These are phyloP conservation scores for Lethenteron camtschaticum DNA, from an alignment of 2,113 vertebrate species.

Conservation along the genomic window DNA sequence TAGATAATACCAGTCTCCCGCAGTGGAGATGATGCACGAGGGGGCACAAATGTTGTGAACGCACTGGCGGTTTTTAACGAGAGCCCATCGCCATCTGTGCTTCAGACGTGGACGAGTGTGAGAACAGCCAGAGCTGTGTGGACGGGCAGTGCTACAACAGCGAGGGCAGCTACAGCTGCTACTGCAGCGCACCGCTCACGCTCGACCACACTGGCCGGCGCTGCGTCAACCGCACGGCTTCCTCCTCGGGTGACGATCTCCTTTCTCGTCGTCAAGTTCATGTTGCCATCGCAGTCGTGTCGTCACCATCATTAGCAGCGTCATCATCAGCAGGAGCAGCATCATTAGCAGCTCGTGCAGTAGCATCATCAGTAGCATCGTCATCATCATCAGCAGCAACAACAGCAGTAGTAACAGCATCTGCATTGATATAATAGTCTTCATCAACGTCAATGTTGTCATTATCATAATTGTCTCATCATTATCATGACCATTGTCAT, in stretches of 20 bases:
- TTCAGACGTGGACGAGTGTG: conserved; percentile 77
- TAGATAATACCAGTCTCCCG: no score
- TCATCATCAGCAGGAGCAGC: not conserved
- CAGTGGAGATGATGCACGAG: no score
- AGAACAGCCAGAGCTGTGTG: conserved; percentile 40
- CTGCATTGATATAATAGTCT: no score
- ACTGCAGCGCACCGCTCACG: conserved; percentile 46
- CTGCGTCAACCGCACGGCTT: conserved; percentile 40
- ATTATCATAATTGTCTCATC: not conserved
- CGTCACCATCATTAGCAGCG: not conserved
- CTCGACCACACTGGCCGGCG: conserved; percentile 42
- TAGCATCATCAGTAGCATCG: not conserved
- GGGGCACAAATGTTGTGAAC: no score
- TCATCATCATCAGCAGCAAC: not conserved
- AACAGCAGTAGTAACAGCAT: no score
- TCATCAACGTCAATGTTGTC: not conserved
- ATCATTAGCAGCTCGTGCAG: not conserved
- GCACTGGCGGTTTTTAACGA: no score
- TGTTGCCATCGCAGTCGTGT: not conserved
- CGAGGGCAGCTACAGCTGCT: conserved; percentile 59
- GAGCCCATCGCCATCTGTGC: conserved; percentile 7
- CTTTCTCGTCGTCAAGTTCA: not conserved
- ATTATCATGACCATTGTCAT: not conserved
- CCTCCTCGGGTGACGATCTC: not conserved
- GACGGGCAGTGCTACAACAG: conserved; percentile 60